Base-by-base conservation (phyloP, 2,888 invertebrate genomes). In the Chorisops tibialis region DNA sequence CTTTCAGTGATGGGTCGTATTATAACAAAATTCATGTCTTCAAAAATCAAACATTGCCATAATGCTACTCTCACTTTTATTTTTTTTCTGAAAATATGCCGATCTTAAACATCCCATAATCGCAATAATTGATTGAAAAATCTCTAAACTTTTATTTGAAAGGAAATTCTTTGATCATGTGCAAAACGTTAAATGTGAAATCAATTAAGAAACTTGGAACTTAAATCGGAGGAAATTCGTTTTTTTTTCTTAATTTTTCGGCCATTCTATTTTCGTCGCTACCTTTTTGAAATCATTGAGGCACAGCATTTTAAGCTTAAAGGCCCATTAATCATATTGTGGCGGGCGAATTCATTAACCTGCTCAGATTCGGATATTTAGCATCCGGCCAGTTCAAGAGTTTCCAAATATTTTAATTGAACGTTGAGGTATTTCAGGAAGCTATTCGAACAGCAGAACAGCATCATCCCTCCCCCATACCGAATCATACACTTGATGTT, bases 301-400 rank as follows among this genome's bases (percentile, higher is more conserved):
- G 56, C 56, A 37, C n/a, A 30, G 30, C 30, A 30, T 49, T 59
- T 59, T n/a, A 22, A 59, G 59, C 39, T 48, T 59, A 49, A 49
- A 49, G 22, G n/a, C 18, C 24, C 49, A 59, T 59, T 59, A 49
- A 59, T 49, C 48, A 59, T 59, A 4, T 43, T 37, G 14, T 41
- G 43, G 54, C 41, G 24, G 43, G 21, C 47, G 22, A 37, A 49
- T 59, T 59, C 59, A 59, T 59, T 59, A 59, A 59, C 59, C 59
- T 59, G 59, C 47, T 59, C 59, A 39, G 38, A 59, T 49, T 49
- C 49, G 49, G 49, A 59, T 49, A 48, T 59, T 59, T 59, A 59
- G 22, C 59, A 59, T 59, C 16, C 24, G 54, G 41, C 22, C 54
- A 18, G 11, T 43, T 54, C 54, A 54, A 54, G 54, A 41, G 54